Conservation (phyloP, 2,113 vertebrate genomes). For the Saccopteryx leptura region DNA sequence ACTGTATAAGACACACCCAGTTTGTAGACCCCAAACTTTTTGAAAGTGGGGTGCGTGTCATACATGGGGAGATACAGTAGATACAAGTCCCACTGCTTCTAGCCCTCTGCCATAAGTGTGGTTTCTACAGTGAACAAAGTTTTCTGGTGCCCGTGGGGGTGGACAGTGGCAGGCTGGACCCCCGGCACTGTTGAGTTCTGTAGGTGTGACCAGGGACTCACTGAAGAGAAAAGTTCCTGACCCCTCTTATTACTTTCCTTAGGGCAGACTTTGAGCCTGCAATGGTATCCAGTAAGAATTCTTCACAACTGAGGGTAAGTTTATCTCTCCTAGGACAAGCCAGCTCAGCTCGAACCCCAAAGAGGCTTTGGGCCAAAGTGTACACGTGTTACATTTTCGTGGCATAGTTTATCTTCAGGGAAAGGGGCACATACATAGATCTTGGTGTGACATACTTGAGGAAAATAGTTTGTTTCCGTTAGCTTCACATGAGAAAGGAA, state of each 20-base stretch:
- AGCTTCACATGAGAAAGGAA: background rate
- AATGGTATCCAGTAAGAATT: background rate
- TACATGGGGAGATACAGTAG: too few relatives aligned
- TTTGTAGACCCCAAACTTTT: too few relatives aligned
- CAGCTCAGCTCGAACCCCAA: background rate
- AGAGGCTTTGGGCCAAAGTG: background rate
- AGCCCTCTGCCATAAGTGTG: background rate
- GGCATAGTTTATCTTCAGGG: background rate
- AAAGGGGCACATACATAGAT: background rate
- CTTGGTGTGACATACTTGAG: background rate
- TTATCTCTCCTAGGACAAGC: constrained; percentile 8
- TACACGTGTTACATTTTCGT: background rate
- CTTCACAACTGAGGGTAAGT: background rate
- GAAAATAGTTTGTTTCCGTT: background rate
- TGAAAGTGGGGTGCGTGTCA: too few relatives aligned
- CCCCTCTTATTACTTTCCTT: background rate
- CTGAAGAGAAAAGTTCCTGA: background rate
- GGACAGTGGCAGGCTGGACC: background rate
- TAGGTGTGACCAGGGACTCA: background rate
- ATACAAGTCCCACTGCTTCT: background rate
- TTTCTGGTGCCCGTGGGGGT: background rate
- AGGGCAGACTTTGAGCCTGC: background rate
- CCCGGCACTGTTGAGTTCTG: background rate
- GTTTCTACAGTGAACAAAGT: background rate
- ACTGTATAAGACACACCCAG: too few relatives aligned